Base-by-base conservation (phyloP, 2,888 invertebrate species). In the Oxyteleia sp. region DNA sequence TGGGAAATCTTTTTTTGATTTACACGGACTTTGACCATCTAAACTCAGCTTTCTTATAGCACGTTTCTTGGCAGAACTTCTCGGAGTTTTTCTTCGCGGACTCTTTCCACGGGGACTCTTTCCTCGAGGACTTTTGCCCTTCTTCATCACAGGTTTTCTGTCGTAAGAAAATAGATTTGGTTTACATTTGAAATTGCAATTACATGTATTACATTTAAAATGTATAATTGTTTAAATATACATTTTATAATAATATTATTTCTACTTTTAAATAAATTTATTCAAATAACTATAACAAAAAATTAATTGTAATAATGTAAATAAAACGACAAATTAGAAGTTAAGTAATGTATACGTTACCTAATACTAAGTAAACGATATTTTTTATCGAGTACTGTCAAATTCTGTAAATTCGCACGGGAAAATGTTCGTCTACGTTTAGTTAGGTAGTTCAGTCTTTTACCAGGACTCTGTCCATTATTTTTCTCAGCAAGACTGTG, bases 401-500 rank as follows among this genome's bases (percentile, higher is more conserved):
- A 68, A 47, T 89, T 94, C 87, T 95, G 95, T 79, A 96, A 91
- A 91, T 95, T 95, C 0, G 96, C 96, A 51, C 96, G 96, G 69
- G 96, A 96, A 92, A 97, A 97, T 0, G 96, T 95, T 87, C 96
- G 96, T 61, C 97, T 94, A 5, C 97, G 94, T 69, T 96, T 95
- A 0, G 97, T 97, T 88, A 97, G 94, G 90, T 97, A 97, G 76
- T 96, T 97, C 15, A 97, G 93, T 4, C 97, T 94, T 79, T 96
- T 95, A 0, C 97, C 97, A 0, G 97, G 97, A 0, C 97, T 97
- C 90, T 96, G 94, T 3, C 94, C 94, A 29, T 93, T 91, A 82
- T 90, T 90, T 94, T 95, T 95, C 81, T 95, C 94, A 32, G 96
- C 94, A 78, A 95, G 90, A 87, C 94, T 95, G 41, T 95, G 93